A percentile compares a stretch with the other conserved stretches of the same genome.
Evolutionary conservation across 2,888 invertebrate genomes (phyloP).

Genomic region (Melanostoma mellinum): DNA sequence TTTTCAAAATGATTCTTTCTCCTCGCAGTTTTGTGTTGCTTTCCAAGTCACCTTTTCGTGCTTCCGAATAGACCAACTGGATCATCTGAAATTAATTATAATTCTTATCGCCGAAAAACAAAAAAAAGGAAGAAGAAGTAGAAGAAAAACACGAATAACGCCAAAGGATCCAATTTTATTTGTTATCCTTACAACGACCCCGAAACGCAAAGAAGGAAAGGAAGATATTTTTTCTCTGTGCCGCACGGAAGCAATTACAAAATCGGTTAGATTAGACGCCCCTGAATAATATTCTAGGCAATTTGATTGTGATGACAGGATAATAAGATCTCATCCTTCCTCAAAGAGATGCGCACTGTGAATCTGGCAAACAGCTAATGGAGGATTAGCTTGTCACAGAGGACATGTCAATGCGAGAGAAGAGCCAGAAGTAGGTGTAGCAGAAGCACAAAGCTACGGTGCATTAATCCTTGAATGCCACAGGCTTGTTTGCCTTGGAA

Average conservation of each 20-base stretch:
- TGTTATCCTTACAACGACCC: conserved; percentile 39
- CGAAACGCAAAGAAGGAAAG: conserved; percentile 17
- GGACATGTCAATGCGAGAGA: conserved; percentile 34
- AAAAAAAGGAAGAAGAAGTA: conserved; percentile 20
- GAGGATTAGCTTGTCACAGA: conserved; percentile 66
- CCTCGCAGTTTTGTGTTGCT: conserved; percentile 9
- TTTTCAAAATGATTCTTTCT: conserved; percentile 61
- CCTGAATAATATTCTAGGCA: conserved; percentile 43
- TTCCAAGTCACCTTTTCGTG: conserved; percentile 64
- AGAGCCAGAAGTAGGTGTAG: not conserved
- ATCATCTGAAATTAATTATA: conserved; percentile 72
- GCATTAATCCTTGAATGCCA: conserved; percentile 38
- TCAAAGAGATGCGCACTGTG: conserved; percentile 22
- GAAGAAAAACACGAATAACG: conserved; percentile 22
- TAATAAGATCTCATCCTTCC: conserved; percentile 62
- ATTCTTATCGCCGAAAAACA: conserved; percentile 62
- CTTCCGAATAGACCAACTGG: conserved; percentile 64
- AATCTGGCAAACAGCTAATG: conserved; percentile 48
- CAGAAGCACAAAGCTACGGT: not conserved
- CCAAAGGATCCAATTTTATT: conserved; percentile 35
- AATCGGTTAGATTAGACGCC: conserved; percentile 64
- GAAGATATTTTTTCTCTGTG: conserved; percentile 9
- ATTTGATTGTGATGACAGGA: conserved; percentile 70
- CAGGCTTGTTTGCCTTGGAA: no score
- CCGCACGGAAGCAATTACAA: conserved; percentile 70